These are phyloP conservation scores for Geococcyx californianus DNA, from an alignment of 2,113 vertebrate species.

Conservation along the genomic window DNA sequence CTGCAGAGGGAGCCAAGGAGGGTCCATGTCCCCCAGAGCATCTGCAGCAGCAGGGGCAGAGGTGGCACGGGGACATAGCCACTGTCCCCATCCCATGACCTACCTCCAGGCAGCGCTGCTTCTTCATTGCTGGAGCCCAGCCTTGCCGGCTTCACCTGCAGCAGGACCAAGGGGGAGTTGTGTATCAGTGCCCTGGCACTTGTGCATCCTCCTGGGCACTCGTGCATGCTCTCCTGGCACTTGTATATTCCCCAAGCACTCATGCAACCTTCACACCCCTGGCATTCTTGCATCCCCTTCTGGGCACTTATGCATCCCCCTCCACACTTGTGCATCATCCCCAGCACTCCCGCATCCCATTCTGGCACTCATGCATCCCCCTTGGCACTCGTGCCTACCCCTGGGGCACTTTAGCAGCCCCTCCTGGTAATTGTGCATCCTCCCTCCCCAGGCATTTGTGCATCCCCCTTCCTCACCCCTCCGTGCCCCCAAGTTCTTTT, in stretches of 20 bases:
- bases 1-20: background rate
- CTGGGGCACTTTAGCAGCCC: too few relatives aligned
- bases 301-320: background rate
- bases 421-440: too few relatives aligned
- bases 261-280: too few relatives aligned
- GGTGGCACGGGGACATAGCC: background rate
- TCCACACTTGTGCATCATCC: background rate
- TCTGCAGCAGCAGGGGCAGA: accelerated
- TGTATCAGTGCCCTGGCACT: accelerated
- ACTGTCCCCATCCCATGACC: accelerated
- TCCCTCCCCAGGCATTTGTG: too few relatives aligned
- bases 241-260: too few relatives aligned
- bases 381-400: too few relatives aligned
- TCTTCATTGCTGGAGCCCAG: background rate
- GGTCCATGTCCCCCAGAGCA: background rate
- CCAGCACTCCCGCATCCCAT: too few relatives aligned
- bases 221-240: background rate
- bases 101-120: background rate
- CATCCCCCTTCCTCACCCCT: too few relatives aligned
- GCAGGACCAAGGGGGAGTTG: background rate
- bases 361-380: background rate
- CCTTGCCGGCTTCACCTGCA: background rate
- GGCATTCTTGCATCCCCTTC: too few relatives aligned
- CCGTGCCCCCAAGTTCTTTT: too few relatives aligned
- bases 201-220: background rate